phyloP scores from a whole-genome alignment of 2,113 vertebrate species.

The Morone saxatilis region DNA sequence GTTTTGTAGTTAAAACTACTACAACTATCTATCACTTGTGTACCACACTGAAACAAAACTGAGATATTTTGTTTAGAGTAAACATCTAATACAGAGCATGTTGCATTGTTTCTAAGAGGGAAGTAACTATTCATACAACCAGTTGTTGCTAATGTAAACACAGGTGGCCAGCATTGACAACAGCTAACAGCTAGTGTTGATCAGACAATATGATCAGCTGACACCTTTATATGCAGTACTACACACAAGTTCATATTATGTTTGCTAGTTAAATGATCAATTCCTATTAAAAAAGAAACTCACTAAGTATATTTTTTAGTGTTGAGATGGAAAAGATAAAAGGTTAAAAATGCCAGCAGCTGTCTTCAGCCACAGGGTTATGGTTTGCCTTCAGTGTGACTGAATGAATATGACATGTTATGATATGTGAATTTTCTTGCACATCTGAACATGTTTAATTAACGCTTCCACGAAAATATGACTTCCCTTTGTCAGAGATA shows the following conservation, averaged over 20 bases:
- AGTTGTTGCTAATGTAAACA: not conserved
- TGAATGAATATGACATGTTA: not conserved
- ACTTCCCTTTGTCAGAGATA: not conserved
- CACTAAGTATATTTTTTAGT: not conserved
- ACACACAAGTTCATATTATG: not conserved
- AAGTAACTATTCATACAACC: not conserved
- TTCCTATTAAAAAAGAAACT: not conserved
- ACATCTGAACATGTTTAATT: not conserved
- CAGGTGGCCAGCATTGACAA: not conserved
- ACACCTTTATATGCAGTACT: too few relatives aligned
- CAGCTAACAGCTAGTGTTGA: not conserved
- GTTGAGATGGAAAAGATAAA: not conserved
- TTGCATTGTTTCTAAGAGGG: too few relatives aligned
- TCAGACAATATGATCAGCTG: too few relatives aligned
- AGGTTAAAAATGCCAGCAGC: not conserved
- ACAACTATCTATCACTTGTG: too few relatives aligned
- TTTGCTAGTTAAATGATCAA: not conserved
- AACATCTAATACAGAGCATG: too few relatives aligned
- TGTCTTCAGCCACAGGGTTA: not conserved
- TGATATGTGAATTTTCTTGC: not conserved
- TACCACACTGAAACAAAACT: too few relatives aligned
- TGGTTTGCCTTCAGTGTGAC: not conserved
- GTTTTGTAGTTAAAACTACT: too few relatives aligned
- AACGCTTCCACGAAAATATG: not conserved
- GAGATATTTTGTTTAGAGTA: not conserved